Evolutionary conservation across 1,140 invertebrate species (phyloP), one percentile per base, ranked within the genome.

Genomic region (Notospermus geniculatus): DNA sequence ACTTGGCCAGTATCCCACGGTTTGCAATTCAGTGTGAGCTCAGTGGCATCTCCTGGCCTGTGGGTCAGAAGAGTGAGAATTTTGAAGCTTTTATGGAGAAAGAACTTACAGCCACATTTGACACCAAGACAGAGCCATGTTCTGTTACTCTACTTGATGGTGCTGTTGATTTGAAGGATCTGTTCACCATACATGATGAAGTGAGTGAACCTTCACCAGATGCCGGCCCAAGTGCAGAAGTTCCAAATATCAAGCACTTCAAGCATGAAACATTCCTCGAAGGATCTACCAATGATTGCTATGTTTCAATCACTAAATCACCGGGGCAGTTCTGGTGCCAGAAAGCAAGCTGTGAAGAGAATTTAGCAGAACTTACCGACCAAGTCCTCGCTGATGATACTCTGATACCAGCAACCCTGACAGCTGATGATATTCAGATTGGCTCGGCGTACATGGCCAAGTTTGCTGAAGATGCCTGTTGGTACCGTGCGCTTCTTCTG

Each of bases 401-500:
- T 19, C n/a, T 23, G 4, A n/a, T 50, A n/a, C 4, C 4, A n/a
- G 25, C 4, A n/a, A 50, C 5, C 25, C 4, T 50, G 25, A 9
- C n/a, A 5, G n/a, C n/a, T n/a, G 46, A 50, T 23, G 19, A 50
- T 9, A 19, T 27, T n/a, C 19, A 50, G 4, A 50, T 50, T 23
- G 86, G 86, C 9, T 83, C 85, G 0, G 69, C 88, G 0, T 92
- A 90, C 69, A 82, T 88, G 23, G 90, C 89, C 0, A 83, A 86
- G 60, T 91, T 88, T 66, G 85, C 86, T 66, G 84, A 85, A 64
- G 90, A 91, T 79, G 75, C 80, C 25, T 83, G 85, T 53, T 92
- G 90, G 89, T 93, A 90, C 71, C 66, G 70, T 65, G 76, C 64
- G 27, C 22, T 4, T 15, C 56, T 13, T 59, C 61, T 58, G 27